These are phyloP conservation scores for Glossophaga mutica DNA, from an alignment of 2,797 vertebrate species.

Conservation along the genomic window DNA sequence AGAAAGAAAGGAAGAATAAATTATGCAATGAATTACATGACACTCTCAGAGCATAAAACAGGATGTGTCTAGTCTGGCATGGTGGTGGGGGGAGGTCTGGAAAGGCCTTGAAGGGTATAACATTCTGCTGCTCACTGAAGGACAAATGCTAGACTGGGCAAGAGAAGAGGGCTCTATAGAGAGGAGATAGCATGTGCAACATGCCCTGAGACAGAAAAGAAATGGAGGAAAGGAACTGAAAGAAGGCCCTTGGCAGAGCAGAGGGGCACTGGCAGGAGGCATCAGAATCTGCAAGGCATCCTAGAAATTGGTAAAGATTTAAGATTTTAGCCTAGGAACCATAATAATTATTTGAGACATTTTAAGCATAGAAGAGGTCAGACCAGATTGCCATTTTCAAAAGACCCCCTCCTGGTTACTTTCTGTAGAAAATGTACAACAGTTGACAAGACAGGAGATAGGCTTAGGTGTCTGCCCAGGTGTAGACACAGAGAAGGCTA, in stretches of 20 bases:
- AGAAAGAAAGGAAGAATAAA: background rate
- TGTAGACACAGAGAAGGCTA: background rate
- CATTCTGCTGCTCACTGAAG: background rate
- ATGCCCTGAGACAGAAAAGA: background rate
- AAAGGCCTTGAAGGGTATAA: background rate
- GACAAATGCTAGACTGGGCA: background rate
- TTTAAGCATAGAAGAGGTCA: background rate
- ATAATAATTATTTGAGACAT: background rate
- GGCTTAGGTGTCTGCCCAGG: too few relatives aligned
- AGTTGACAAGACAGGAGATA: background rate
- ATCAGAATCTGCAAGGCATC: background rate
- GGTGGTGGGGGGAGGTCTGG: fast-evolving
- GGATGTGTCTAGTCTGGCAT: background rate
- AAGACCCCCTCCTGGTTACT: background rate
- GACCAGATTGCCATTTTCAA: background rate
- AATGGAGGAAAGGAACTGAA: background rate
- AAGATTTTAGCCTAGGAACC: background rate
- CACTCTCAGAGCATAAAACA: background rate
- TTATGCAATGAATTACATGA: background rate
- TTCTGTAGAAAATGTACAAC: background rate
- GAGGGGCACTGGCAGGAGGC: too few relatives aligned
- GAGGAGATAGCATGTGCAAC: background rate
- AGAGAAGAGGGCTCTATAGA: background rate
- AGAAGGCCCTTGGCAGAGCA: background rate
- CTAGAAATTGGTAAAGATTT: background rate